phyloP scores from a whole-genome alignment of 2,113 vertebrate species.

The Eubucco bourcierii region DNA sequence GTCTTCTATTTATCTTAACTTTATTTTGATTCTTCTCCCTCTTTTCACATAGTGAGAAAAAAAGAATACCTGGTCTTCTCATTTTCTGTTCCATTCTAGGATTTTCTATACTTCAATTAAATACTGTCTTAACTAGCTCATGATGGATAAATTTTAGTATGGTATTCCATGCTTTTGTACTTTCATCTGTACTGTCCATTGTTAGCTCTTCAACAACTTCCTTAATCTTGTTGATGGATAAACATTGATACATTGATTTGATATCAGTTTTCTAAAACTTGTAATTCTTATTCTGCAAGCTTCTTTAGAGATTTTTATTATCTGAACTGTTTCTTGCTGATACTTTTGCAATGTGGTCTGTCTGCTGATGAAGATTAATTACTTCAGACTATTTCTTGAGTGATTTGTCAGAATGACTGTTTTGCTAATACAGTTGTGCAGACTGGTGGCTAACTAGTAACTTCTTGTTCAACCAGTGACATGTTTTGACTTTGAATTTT shows the following conservation, averaged over 20 bases:
- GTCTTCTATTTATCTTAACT: slow-evolving; percentile 33
- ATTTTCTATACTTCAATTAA: neutral
- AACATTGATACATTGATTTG: neutral
- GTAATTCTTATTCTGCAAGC: neutral
- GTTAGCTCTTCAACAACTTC: neutral
- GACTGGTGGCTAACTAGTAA: neutral
- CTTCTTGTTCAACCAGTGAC: neutral
- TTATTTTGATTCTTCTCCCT: slow-evolving; percentile 6
- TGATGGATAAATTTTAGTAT: neutral
- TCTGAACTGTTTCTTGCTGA: neutral
- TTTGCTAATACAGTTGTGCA: neutral
- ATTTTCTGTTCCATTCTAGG: slow-evolving; percentile 5
- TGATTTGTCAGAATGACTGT: neutral
- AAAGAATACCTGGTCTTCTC: slow-evolving; percentile 11
- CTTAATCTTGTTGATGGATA: neutral
- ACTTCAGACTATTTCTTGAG: neutral
- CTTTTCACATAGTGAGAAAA: neutral
- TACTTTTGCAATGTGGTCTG: neutral
- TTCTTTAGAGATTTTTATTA: neutral
- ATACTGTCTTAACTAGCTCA: neutral
- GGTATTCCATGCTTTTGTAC: neutral
- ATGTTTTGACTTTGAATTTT: neutral
- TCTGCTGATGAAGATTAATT: neutral
- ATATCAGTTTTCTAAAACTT: neutral
- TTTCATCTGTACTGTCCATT: neutral